Percentiles rank a stretch among this genome's conserved stretches.
Conservation (phyloP, 2,888 invertebrate genomes). For the Cyclophora albipunctata region DNA sequence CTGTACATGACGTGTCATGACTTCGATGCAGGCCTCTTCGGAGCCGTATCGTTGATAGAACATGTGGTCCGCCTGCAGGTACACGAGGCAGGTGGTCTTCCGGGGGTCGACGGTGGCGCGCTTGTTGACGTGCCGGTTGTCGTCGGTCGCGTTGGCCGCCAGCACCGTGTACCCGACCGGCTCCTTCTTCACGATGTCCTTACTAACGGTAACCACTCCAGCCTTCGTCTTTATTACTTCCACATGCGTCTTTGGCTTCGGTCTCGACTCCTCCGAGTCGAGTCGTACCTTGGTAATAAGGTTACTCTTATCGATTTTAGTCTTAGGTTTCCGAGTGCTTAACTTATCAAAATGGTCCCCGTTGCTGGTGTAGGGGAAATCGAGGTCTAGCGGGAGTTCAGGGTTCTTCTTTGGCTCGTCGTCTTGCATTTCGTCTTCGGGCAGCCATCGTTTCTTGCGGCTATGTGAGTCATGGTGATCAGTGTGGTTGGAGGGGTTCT, state of each 20-base stretch:
- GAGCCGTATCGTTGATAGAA: constrained; percentile 96
- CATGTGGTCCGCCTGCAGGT: constrained; percentile 96
- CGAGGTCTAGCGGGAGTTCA: constrained; percentile 78
- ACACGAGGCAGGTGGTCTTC: constrained; percentile 95
- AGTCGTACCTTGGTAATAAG: constrained; percentile 71
- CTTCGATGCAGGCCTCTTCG: constrained; percentile 95
- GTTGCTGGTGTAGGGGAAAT: constrained; percentile 79
- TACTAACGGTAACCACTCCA: constrained; percentile 78
- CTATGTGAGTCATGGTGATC: constrained; percentile 60
- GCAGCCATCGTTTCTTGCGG: constrained; percentile 79
- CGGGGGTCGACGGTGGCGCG: constrained; percentile 85
- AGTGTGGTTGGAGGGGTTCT: constrained; percentile 42
- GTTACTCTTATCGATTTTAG: constrained; percentile 71
- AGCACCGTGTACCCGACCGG: constrained; percentile 66
- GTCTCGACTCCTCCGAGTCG: constrained; percentile 71
- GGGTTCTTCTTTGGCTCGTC: constrained; percentile 77
- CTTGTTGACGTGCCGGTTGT: constrained; percentile 78
- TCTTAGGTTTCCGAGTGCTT: constrained; percentile 67
- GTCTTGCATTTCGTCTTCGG: constrained; percentile 78
- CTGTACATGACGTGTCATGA: constrained; percentile 95
- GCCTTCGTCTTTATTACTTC: constrained; percentile 80
- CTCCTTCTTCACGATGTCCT: constrained; percentile 78
- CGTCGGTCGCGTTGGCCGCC: constrained; percentile 66
- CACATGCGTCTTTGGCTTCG: constrained; percentile 80
- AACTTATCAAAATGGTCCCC: constrained; percentile 70